Percentiles rank a stretch among this genome's conserved stretches.
Evolutionary conservation across 2,113 vertebrate genomes (phyloP).

Genomic region (Notothenia rossii): DNA sequence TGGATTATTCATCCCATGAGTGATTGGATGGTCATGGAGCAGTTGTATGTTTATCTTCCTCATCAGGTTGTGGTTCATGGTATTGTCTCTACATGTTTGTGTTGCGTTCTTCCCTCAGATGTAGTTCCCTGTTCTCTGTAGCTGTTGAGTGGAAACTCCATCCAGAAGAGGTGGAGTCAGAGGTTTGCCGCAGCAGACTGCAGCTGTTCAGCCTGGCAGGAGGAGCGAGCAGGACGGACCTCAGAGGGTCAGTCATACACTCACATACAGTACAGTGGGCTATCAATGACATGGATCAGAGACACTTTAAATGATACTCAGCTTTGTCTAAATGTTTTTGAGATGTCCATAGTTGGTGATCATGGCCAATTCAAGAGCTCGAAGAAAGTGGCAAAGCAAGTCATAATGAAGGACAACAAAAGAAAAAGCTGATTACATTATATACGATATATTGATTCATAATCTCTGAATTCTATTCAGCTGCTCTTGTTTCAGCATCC

Average conservation of each 20-base stretch:
- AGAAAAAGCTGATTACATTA: not conserved
- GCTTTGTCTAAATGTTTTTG: not conserved
- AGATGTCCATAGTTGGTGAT: not conserved
- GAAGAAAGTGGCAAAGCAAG: not conserved
- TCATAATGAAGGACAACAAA: not conserved
- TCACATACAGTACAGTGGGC: not conserved
- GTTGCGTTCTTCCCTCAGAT: slow-evolving; percentile 46
- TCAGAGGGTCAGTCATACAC: slow-evolving; percentile 60
- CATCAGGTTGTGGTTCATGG: not conserved
- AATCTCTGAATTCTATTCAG: not conserved
- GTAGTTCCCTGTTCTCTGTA: slow-evolving; percentile 81
- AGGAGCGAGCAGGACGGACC: slow-evolving; percentile 65
- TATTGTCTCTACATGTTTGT: not conserved
- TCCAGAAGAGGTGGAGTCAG: slow-evolving; percentile 38
- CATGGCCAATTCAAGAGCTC: not conserved
- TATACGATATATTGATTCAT: too few species aligned
- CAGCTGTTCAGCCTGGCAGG: slow-evolving; percentile 82
- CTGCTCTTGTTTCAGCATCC: not conserved
- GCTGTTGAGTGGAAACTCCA: slow-evolving; percentile 75
- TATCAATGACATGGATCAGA: slow-evolving; percentile 27
- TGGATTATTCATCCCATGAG: slow-evolving; percentile 10
- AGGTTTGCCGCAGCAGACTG: slow-evolving; percentile 71
- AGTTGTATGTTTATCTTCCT: slow-evolving; percentile 5
- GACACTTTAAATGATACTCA: not conserved
- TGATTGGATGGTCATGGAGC: not conserved